These are phyloP conservation scores for Egretta garzetta DNA, from an alignment of 2,113 vertebrate genomes.

Conservation along the genomic window DNA sequence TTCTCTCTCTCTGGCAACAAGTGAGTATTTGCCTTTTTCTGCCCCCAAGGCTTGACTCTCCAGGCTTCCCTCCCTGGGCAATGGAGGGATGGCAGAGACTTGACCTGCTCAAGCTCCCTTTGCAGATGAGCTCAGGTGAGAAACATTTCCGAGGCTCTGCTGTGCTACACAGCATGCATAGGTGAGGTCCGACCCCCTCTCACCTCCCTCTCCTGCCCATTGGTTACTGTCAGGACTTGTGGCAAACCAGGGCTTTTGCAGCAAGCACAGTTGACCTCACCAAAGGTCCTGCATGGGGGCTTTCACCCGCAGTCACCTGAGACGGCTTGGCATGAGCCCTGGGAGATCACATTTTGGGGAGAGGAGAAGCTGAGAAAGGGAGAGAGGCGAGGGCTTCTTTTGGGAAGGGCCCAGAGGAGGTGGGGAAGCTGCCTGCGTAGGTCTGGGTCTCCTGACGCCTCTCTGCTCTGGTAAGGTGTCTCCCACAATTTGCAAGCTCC, in stretches of 20 bases:
- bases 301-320: not conserved
- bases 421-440: not conserved
- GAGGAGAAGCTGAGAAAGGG: not conserved
- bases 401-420: not conserved
- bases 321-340: not conserved
- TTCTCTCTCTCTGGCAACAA: not conserved
- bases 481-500: not conserved
- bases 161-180: accelerated
- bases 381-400: not conserved
- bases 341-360: not conserved
- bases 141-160: not conserved
- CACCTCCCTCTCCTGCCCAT: not conserved
- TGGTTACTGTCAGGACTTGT: not conserved
- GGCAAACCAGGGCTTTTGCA: not conserved
- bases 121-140: not conserved
- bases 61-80: not conserved
- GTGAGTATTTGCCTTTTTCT: not conserved
- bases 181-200: not conserved
- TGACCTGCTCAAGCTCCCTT: not conserved
- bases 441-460: not conserved
- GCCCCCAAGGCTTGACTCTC: accelerated
- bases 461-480: not conserved
- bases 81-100: accelerated
- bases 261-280: not conserved
- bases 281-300: accelerated